Conservation (phyloP, 1,140 invertebrate species). For the Mylabris phalerata region DNA sequence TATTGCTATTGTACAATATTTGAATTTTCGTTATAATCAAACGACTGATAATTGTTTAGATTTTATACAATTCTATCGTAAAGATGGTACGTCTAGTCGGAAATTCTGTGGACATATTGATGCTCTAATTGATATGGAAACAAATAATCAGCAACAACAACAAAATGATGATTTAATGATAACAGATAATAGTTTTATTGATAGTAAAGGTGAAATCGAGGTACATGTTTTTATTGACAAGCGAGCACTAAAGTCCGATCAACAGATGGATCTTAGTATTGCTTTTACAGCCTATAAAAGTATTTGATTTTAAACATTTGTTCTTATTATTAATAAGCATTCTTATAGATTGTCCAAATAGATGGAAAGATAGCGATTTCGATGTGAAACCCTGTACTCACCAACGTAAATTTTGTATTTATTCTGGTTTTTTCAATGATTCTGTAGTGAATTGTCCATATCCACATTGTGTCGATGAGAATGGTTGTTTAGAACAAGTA, state of each 20-base stretch:
- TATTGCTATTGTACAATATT: conserved; percentile 21
- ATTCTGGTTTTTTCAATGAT: conserved; percentile 21
- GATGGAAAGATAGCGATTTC: neutral
- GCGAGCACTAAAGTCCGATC: conserved; percentile 1
- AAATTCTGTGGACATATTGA: conserved; percentile 17
- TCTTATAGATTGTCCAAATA: neutral
- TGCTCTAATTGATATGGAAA: conserved; percentile 15
- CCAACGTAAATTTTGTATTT: conserved; percentile 15
- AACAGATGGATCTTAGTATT: conserved; percentile 18
- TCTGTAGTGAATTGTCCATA: conserved; percentile 22
- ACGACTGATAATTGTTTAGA: conserved; percentile 23
- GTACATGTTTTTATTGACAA: conserved; percentile 13
- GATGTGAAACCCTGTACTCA: conserved; percentile 11
- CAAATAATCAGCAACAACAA: neutral
- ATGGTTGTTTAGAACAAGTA: conserved; percentile 7
- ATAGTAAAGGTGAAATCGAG: conserved; percentile 12
- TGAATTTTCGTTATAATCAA: conserved; percentile 20
- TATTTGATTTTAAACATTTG: conserved; percentile 1
- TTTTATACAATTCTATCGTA: conserved; percentile 19
- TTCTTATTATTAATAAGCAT: neutral
- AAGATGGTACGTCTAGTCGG: conserved; percentile 17
- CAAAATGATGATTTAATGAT: neutral
- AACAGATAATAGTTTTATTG: conserved; percentile 7
- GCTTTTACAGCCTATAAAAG: conserved; percentile 21
- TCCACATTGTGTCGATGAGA: conserved; percentile 21